Conservation (phyloP, 2,888 invertebrate species). For the Cabera pusaria region DNA sequence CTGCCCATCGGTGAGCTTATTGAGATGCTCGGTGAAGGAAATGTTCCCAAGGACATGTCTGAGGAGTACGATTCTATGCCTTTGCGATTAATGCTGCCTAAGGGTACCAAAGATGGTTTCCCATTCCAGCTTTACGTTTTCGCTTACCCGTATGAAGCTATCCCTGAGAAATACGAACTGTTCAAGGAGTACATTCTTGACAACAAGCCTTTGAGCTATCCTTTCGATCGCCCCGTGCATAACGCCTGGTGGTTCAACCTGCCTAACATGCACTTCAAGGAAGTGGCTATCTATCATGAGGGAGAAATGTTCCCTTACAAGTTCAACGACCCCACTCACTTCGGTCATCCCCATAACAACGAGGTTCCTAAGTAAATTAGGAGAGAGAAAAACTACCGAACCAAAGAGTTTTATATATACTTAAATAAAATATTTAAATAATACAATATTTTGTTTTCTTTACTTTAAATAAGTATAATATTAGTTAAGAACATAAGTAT, state of each 20-base stretch:
- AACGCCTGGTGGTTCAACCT: slow-evolving; percentile 72
- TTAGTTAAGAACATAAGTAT: no score
- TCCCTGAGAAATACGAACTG: slow-evolving; percentile 53
- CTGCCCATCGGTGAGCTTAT: slow-evolving; percentile 84
- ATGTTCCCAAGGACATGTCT: slow-evolving; percentile 78
- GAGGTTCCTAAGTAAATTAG: slow-evolving; percentile 45
- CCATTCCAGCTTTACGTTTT: slow-evolving; percentile 86
- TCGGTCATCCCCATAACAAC: slow-evolving; percentile 33
- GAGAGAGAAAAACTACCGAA: slow-evolving; percentile 36
- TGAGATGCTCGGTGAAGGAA: slow-evolving; percentile 78
- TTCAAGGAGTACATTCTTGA: slow-evolving; percentile 61
- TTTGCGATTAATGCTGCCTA: slow-evolving; percentile 87
- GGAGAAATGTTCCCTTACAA: slow-evolving; percentile 58
- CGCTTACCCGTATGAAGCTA: slow-evolving; percentile 78
- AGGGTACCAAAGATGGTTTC: slow-evolving; percentile 86
- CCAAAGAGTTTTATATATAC: slow-evolving; percentile 14
- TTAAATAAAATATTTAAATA: slow-evolving; percentile 4
- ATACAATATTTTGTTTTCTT: slow-evolving; percentile 1
- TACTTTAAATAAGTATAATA: slow-evolving; percentile 34
- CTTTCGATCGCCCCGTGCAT: slow-evolving; percentile 80
- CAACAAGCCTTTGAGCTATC: slow-evolving; percentile 81
- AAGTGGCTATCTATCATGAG: slow-evolving; percentile 80
- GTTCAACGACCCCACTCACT: slow-evolving; percentile 47
- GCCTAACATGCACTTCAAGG: slow-evolving; percentile 85
- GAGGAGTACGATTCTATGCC: slow-evolving; percentile 85